Percentiles rank a stretch among this genome's conserved stretches.
Evolutionary conservation across 2,113 vertebrate species (phyloP).

Genomic region (Microtus ochrogaster): DNA sequence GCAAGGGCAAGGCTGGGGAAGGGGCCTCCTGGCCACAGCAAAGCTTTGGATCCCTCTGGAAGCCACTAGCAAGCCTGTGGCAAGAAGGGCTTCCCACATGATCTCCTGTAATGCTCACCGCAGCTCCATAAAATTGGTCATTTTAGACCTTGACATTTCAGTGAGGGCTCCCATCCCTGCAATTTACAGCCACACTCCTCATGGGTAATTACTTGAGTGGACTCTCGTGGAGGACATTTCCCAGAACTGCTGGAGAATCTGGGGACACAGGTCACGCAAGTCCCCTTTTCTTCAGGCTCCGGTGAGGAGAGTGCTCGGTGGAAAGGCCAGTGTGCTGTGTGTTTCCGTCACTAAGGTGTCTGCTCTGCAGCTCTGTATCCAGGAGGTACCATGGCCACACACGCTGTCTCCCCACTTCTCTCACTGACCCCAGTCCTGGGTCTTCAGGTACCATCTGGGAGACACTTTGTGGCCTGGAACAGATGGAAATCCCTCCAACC

Average conservation of each 20-base stretch:
- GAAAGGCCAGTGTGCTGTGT: background rate
- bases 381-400: background rate
- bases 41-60: background rate
- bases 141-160: constrained; percentile 33
- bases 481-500: background rate
- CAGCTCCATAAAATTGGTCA: background rate
- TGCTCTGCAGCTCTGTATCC: background rate
- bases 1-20: background rate
- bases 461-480: background rate
- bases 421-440: background rate
- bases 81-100: background rate
- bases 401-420: background rate
- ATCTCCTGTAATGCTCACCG: background rate
- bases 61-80: background rate
- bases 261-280: background rate
- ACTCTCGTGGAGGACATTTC: background rate
- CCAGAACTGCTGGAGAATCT: constrained; percentile 34
- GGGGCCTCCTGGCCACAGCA: background rate
- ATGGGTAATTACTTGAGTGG: background rate
- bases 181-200: background rate
- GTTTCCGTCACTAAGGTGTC: background rate
- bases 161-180: background rate
- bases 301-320: background rate
- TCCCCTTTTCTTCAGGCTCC: background rate
- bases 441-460: background rate